Base-by-base conservation (phyloP, 2,797 vertebrate genomes). In the Numenius phaeopus region DNA sequence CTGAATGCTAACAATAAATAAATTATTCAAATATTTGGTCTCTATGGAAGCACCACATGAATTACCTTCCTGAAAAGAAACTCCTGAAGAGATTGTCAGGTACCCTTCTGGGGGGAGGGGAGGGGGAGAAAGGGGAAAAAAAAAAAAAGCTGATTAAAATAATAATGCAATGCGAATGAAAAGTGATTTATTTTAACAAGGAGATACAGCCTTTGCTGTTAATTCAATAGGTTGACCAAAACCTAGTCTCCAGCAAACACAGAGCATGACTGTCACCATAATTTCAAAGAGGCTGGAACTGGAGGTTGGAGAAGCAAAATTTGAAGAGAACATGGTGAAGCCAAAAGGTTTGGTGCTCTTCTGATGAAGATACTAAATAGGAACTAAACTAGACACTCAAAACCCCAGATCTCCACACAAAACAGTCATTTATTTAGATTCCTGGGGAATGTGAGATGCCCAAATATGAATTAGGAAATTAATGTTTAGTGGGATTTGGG, bases 1-100 rank as follows among this genome's bases (percentile, higher is more conserved):
- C 14, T 81, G 92, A 93, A 95, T 93, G 69, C 59, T 95, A 93
- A 92, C 85, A 97, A 96, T 92, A 96, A 97, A 96, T 93, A 95
- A 93, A 92, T 87, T 95, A 96, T 94, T 94, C 83, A 96, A 93
- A 94, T 86, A 93, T 65, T 89, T 13, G 4, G 57, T 71, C 90
- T 95, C 89, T 90, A 72, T 4, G 1, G 88, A 96, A 84, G 78
- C 57, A 54, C 29, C 57, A 87, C 5, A 4, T 47, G 79, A 96
- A 93, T 89, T 69, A 92, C 47, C 64, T 71, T 93, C 88, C 69
- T 91, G 86, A 89, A 93, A 94, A 90, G 67, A 92, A 95, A 89
- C 78, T 96, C 87, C 49, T 85, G 52, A 85, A 83, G 67, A 96
- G 59, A 89, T 14, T 96, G 78, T 85, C 89, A 90, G 73, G 66